Evolutionary conservation across 2,113 vertebrate genomes (phyloP), one percentile per base, ranked within the genome.

Genomic region (Pseudorectes ferrugineus): DNA sequence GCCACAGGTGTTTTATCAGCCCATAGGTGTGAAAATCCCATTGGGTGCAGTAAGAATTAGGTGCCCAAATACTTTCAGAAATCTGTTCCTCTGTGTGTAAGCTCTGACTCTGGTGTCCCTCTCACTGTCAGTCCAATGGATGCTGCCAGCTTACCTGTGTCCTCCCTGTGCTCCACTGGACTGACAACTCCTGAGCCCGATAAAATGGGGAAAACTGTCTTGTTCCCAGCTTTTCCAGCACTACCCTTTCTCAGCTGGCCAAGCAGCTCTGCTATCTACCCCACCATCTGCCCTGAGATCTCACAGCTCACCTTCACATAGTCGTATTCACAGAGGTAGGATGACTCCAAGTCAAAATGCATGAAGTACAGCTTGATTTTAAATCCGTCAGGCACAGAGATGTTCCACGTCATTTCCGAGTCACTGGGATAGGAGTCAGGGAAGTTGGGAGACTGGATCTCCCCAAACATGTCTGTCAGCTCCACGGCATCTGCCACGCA

Each of bases 281-380:
- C 43, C 29, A 57, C 33, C 42, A 51, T 18, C 16, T 72, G 57
- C 29, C 57, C 84, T 6, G 2, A 18, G 33, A 33, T 49, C 51
- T 7, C 79, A 85, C 62, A 57, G 55, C 98, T 99, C 92, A 99
- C 99, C 99, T 99, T 99, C 58, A 99, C 98, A 6, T 98, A 99
- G 96, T 99, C 99, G 5, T 99, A 99, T 98, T 99, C 99, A 92
- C 99, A 99, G 92, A 99, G 98, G 97, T 99, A 99, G 48, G 99
- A 99, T 2, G 99, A 99, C 95, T 99, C 99, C 95, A 99, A 96
- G 97, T 99, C 98, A 72, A 99, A 99, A 89, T 99, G 99, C 98
- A 99, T 99, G 97, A 99, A 99, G 96, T 99, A 99, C 25, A 99
- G 98, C 77, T 96, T 98, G 93, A 99, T 97, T 77, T 96, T 97